Evolutionary conservation across 2,888 invertebrate genomes (phyloP), one percentile per base, ranked within the genome.

Genomic region (Crocallis elinguaria): DNA sequence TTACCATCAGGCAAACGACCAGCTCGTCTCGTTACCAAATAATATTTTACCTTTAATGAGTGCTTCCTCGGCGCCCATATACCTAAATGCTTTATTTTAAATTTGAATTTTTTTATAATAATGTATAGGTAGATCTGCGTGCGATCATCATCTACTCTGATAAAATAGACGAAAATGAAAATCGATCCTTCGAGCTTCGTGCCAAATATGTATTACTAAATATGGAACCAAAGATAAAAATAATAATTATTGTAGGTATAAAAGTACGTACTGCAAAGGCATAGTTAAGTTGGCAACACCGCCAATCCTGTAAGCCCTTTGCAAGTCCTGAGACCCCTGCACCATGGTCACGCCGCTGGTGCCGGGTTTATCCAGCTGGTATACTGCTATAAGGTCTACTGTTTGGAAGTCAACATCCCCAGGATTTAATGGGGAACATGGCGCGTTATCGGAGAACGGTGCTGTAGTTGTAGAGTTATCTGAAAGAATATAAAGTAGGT

Each of bases 341-440:
- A 97, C 95, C 75, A 93, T 85, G 5, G 93, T 93, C 0, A 97
- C 93, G 0, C 95, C 95, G 0, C 93, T 93, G 29, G 94, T 92
- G 57, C 92, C 92, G 0, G 93, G 87, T 50, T 93, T 92, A 75
- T 96, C 96, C 67, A 96, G 81, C 36, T 93, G 93, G 80, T 95
- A 96, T 60, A 95, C 94, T 9, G 95, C 94, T 57, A 97, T 96
- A 54, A 97, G 94, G 79, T 97, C 97, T 69, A 95, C 95, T 0
- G 95, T 95, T 75, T 95, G 95, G 35, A 96, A 92, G 83, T 97
- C 96, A 52, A 96, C 94, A 70, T 96, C 95, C 4, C 95, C 95
- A 0, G 94, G 93, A 57, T 92, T 64, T 1, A 75, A 61, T 0
- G 82, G 64, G 0, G 81, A 84, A 55, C 90, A 91, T 2, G 84